Percentiles rank a stretch among this genome's conserved stretches.
Conservation (phyloP, 2,113 vertebrate genomes). For the Neolamprologus caudopunctatus region DNA sequence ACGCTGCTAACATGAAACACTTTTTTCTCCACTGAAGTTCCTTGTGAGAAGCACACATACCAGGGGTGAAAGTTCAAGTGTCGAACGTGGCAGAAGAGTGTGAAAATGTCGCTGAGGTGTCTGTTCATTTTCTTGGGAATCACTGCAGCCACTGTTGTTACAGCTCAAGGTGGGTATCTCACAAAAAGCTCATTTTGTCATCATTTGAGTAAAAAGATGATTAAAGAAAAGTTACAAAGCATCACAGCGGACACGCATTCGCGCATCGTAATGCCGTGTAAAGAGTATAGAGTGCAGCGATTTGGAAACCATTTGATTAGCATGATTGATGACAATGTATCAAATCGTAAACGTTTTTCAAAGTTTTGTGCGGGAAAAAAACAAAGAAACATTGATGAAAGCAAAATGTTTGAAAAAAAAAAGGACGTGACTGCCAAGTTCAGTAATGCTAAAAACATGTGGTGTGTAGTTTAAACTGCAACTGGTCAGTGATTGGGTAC, state of each 20-base stretch:
- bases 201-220: background rate
- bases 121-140: constrained; percentile 54
- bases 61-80: constrained; percentile 44
- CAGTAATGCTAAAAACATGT: background rate
- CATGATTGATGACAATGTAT: background rate
- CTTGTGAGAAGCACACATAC: constrained; percentile 7
- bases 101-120: constrained; percentile 50
- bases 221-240: background rate
- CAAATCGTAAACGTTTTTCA: background rate
- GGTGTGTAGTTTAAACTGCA: background rate
- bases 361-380: background rate
- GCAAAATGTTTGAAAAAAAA: background rate
- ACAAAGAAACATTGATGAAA: background rate
- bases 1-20: background rate
- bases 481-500: background rate
- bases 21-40: background rate
- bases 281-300: background rate
- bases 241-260: background rate
- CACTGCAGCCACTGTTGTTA: constrained; percentile 15
- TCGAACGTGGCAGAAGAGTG: background rate
- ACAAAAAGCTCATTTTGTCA: background rate
- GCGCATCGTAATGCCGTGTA: accelerated
- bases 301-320: background rate
- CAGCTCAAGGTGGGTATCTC: constrained; percentile 56
- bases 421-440: background rate